Evolutionary conservation across 2,113 vertebrate species (phyloP).

Genomic region (Amphiprion ocellaris): DNA sequence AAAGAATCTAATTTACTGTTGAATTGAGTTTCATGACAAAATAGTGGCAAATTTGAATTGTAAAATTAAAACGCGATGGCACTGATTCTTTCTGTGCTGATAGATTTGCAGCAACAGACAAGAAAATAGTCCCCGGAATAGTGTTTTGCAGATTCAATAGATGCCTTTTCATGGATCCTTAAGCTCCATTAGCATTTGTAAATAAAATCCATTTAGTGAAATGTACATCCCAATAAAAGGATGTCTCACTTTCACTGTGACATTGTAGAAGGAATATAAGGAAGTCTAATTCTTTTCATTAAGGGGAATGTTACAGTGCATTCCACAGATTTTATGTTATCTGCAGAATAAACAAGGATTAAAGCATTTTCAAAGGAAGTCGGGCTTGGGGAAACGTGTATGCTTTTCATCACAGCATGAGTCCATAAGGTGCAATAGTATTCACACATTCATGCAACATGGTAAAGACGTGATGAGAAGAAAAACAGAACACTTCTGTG

Average conservation of each 20-base stretch:
- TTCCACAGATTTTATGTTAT: not conserved
- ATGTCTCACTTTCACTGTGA: constrained; percentile 18
- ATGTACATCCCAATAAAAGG: constrained; percentile 6
- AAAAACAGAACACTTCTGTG: too few species aligned
- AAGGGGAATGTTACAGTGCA: not conserved
- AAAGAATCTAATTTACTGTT: constrained; percentile 40
- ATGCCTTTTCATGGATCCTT: constrained; percentile 18
- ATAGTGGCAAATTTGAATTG: constrained; percentile 40
- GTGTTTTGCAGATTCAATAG: constrained; percentile 18
- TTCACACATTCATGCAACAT: not conserved
- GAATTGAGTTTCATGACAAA: constrained; percentile 31
- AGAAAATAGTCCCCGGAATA: constrained; percentile 23
- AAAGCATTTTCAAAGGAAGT: constrained; percentile 27
- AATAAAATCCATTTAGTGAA: constrained; percentile 12
- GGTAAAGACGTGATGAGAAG: not conserved
- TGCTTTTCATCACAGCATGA: constrained; percentile 9
- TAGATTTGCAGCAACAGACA: constrained; percentile 7
- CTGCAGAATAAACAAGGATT: not conserved
- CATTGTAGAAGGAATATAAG: not conserved
- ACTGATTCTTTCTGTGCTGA: not conserved
- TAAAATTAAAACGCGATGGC: constrained; percentile 23
- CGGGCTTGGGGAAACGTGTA: not conserved
- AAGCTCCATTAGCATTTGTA: constrained; percentile 28
- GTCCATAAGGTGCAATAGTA: not conserved
- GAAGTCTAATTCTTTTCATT: not conserved